Base-by-base conservation (phyloP, 1,140 invertebrate species). In the Rhysida immarginata region DNA sequence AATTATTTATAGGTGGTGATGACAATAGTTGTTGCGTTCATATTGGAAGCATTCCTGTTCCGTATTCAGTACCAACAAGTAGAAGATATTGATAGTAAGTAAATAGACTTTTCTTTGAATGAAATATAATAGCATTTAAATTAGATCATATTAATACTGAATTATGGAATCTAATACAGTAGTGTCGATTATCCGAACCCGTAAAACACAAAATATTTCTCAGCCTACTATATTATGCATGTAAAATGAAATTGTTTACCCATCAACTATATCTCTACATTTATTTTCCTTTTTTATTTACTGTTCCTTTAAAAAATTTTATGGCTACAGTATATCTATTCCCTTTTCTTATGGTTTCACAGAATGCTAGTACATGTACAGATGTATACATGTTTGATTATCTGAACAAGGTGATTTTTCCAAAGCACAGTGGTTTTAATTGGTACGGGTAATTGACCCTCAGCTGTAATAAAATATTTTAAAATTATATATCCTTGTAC, bases 41-140 rank as follows among this genome's bases (percentile, higher is more conserved):
- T 94, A 43, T 71, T 94, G 53, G 88, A 92, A 71, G 85, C 87
- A 18, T 92, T 93, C 70, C 71, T 89, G 45, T 94, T 94, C 70
- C 76, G 87, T 53, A 92, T 91, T 66, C 85, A 89, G 64, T 91
- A 90, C 65, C 85, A 88, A 67, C 72, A 80, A 48, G 80, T 86
- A 51, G 80, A 78, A 0, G 87, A 89, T 72, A 77, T 83, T 68
- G 85, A 89, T 63, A 84, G 84, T 87, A 72, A 77, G 61, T 57
- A 26, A 21, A 63, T 16, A 8, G 26, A 20, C 20, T 46, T 35
- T 35, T 35, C 29, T 35, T 35, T 16, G 29, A 8, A 8, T 35
- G 16, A 35, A 5, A 35, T 5, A 8, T 35, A 8, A 8, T 8
- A 16, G 16, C 16, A 35, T 35, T 35, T 35, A 16, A 35, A 35